phyloP scores from a whole-genome alignment of 2,797 vertebrate species.

The Onychomys arenicola region DNA sequence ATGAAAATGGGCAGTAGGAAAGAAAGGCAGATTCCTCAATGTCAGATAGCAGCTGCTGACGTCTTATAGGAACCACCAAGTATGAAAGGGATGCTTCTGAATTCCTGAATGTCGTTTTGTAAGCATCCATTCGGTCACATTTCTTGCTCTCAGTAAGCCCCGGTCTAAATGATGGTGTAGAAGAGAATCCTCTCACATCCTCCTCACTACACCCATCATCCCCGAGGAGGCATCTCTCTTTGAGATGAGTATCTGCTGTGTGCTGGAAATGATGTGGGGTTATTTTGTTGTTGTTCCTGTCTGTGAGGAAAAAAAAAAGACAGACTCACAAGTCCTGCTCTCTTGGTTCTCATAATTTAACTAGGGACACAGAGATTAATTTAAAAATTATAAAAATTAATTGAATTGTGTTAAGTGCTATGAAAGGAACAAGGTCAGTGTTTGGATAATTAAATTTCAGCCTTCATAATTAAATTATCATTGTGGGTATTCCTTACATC shows the following conservation, averaged over 20 bases:
- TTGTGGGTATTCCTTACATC: neutral
- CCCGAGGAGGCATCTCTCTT: neutral
- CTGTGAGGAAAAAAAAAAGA: neutral
- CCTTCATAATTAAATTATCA: constrained; percentile 57
- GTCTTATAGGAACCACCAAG: neutral
- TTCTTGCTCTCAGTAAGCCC: neutral
- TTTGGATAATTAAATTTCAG: constrained; percentile 68
- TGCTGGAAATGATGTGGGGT: too few relatives aligned
- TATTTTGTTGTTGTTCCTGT: neutral
- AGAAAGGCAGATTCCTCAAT: neutral
- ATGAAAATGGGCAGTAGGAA: neutral
- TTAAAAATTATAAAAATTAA: constrained; percentile 67
- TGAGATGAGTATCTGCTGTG: neutral
- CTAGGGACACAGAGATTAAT: constrained; percentile 24
- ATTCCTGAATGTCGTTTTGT: neutral
- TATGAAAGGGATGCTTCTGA: rapidly evolving
- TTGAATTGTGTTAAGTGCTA: constrained; percentile 51
- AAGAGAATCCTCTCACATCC: neutral
- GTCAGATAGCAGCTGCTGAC: rapidly evolving
- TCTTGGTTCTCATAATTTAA: constrained; percentile 24
- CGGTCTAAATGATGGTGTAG: neutral
- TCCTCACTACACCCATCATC: neutral
- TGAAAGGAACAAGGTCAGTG: constrained; percentile 28
- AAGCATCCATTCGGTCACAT: too few relatives aligned
- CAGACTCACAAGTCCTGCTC: neutral